These are phyloP conservation scores for Mythimna albipuncta DNA, from an alignment of 2,888 invertebrate genomes.

Conservation along the genomic window DNA sequence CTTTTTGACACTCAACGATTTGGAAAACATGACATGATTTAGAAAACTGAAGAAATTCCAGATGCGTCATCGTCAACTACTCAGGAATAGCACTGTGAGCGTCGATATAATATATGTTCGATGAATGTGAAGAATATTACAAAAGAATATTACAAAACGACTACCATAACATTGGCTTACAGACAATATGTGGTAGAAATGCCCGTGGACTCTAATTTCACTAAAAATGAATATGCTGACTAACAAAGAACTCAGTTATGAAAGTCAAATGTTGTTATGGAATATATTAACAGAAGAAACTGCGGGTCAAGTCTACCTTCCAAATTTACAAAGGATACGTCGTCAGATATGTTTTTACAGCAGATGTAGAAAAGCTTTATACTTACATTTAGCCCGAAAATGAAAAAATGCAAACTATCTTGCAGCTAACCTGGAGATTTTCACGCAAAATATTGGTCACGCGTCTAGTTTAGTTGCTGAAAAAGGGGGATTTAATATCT, in stretches of 20 bases:
- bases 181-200: not conserved
- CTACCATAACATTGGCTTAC: not conserved
- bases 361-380: not conserved
- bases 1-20: conserved; percentile 1
- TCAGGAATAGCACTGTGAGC: not conserved
- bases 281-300: not conserved
- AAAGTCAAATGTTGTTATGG: not conserved
- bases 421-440: no score
- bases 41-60: conserved; percentile 7
- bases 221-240: not conserved
- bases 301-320: not conserved
- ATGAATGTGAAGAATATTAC: not conserved
- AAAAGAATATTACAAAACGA: not conserved
- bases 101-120: no score
- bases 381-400: not conserved
- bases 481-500: not conserved
- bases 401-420: no score
- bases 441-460: not conserved
- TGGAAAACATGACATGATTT: conserved; percentile 6
- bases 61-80: not conserved
- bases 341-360: not conserved
- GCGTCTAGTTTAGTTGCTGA: not conserved
- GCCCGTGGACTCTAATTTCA: not conserved
- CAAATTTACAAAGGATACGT: not conserved
- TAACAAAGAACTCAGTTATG: not conserved